Evolutionary conservation across 2,797 vertebrate genomes (phyloP).

Genomic region (Dryobates pubescens): DNA sequence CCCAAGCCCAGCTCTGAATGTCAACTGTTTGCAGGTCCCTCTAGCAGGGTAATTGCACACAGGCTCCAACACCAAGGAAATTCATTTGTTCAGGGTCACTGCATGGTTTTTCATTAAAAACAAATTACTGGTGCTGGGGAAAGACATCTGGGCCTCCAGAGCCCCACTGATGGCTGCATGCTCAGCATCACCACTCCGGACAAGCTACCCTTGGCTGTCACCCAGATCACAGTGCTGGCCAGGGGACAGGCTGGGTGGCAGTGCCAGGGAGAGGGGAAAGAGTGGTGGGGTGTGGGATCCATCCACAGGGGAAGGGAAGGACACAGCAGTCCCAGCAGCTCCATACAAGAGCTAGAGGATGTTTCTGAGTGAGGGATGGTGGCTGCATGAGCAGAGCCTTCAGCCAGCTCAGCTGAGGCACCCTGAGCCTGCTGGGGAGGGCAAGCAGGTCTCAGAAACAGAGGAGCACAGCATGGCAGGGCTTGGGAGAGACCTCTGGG

Average conservation of each 20-base stretch:
- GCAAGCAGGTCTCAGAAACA: too few relatives aligned
- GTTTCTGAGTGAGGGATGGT: not conserved
- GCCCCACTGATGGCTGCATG: constrained; percentile 94
- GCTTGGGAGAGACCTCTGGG: too few relatives aligned
- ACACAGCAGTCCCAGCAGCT: constrained; percentile 50
- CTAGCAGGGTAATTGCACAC: constrained; percentile 81
- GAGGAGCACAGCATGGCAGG: too few relatives aligned
- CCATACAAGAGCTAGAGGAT: constrained; percentile 22
- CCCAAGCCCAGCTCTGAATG: constrained; percentile 56
- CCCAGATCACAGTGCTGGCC: constrained; percentile 52
- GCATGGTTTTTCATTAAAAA: constrained; percentile 99
- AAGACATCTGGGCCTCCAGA: constrained; percentile 97
- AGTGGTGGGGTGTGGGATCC: constrained; percentile 68
- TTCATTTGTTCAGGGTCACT: constrained; percentile 99
- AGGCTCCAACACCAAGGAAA: constrained; percentile 93
- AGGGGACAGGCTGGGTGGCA: constrained; percentile 84
- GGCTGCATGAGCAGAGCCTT: not conserved
- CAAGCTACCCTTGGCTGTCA: constrained; percentile 83
- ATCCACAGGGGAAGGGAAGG: constrained; percentile 52
- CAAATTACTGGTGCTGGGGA: constrained; percentile 99
- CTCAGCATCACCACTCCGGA: constrained; percentile 81
- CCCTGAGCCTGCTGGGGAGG: not conserved
- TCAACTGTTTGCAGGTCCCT: constrained; percentile 70
- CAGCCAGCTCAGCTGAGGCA: not conserved
- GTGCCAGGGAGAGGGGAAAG: constrained; percentile 79